phyloP scores from a whole-genome alignment of 2,113 vertebrate genomes.

The Fulmarus glacialis region DNA sequence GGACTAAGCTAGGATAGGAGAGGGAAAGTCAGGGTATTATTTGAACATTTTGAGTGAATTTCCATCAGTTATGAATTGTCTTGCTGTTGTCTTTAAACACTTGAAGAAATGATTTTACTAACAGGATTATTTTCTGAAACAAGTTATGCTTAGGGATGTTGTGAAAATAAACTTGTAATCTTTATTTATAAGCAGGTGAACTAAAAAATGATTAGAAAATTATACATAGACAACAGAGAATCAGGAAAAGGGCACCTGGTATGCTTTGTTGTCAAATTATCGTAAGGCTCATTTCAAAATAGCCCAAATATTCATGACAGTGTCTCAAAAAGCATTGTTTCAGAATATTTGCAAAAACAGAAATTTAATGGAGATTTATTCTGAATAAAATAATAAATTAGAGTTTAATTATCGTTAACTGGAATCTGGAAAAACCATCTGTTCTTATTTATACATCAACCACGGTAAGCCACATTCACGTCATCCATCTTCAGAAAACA shows the following conservation, averaged over 20 bases:
- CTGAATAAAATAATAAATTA: conserved; percentile 41
- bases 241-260: not conserved
- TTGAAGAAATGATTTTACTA: not conserved
- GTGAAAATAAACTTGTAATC: not conserved
- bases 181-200: not conserved
- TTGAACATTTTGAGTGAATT: not conserved
- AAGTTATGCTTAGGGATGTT: not conserved
- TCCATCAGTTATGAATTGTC: not conserved
- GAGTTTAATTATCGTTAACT: conserved; percentile 26
- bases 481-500: not conserved
- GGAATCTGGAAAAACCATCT: conserved; percentile 32
- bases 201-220: not conserved
- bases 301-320: not conserved
- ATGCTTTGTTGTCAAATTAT: not conserved
- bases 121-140: not conserved
- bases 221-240: not conserved
- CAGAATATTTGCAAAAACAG: not conserved
- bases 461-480: not conserved
- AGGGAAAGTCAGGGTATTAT: not conserved
- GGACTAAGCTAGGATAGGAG: no score
- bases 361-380: not conserved
- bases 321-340: not conserved
- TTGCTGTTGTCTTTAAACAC: not conserved
- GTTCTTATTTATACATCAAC: conserved; percentile 3
- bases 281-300: not conserved